These are phyloP conservation scores for Syngnathus floridae DNA, from an alignment of 2,113 vertebrate species.

Conservation along the genomic window DNA sequence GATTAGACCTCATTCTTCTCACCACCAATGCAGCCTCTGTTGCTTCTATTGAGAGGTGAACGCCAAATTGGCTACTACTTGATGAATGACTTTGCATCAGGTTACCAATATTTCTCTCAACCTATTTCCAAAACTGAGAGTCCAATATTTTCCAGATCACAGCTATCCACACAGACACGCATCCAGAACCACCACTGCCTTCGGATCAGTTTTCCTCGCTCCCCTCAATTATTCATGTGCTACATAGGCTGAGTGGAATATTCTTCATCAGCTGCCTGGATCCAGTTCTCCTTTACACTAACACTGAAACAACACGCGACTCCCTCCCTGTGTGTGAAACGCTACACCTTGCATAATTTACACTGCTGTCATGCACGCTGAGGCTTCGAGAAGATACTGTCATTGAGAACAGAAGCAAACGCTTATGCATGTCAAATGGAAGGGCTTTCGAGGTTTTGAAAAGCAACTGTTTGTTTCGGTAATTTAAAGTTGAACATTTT, in stretches of 20 bases:
- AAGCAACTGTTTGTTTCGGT: neutral
- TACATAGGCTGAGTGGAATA: slow-evolving; percentile 58
- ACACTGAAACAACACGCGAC: slow-evolving; percentile 16
- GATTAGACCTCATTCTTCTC: slow-evolving; percentile 32
- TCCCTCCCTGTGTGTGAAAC: slow-evolving; percentile 36
- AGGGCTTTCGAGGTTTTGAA: neutral
- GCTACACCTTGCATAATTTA: slow-evolving; percentile 52
- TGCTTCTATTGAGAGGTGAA: neutral
- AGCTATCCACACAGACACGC: neutral
- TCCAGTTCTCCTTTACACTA: slow-evolving; percentile 56
- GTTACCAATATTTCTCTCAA: slow-evolving; percentile 26
- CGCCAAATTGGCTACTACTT: neutral
- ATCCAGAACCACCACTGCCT: slow-evolving; percentile 29
- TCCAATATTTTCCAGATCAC: slow-evolving; percentile 30
- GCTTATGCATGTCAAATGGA: neutral
- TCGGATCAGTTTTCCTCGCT: slow-evolving; percentile 61
- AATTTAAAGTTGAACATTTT: neutral
- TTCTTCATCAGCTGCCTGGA: slow-evolving; percentile 63
- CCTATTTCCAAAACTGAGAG: slow-evolving; percentile 11
- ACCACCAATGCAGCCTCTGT: slow-evolving; percentile 11
- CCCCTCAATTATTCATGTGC: slow-evolving; percentile 69
- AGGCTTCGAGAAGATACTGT: slow-evolving; percentile 24
- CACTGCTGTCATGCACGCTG: slow-evolving; percentile 19
- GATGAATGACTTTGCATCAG: slow-evolving; percentile 6
- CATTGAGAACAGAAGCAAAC: neutral